A percentile compares a stretch with the other conserved stretches of the same genome.
Conservation (phyloP, 2,797 vertebrate species). For the Phrynocephalus vlangalii region DNA sequence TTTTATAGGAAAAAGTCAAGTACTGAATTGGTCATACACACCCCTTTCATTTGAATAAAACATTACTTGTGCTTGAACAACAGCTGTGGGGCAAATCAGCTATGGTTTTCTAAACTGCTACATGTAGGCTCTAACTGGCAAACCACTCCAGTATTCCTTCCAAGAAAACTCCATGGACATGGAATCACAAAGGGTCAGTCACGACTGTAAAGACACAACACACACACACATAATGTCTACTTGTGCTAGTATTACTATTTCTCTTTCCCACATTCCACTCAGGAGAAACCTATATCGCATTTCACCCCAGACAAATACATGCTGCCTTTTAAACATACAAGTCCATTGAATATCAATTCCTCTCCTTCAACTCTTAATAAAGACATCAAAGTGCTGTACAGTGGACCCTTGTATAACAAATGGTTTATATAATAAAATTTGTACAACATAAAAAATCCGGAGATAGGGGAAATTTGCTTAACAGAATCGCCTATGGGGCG, state of each 20-base stretch:
- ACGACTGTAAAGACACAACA: no score
- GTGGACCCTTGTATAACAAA: no score
- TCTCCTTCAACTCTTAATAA: neutral
- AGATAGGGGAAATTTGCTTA: no score
- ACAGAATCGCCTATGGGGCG: no score
- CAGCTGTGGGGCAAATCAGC: neutral
- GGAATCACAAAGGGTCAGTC: no score
- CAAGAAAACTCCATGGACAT: no score
- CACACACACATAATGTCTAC: no score
- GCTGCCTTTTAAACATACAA: neutral
- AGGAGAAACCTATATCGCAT: no score
- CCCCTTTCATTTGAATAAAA: neutral
- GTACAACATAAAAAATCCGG: no score
- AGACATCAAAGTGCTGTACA: neutral
- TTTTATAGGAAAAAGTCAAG: neutral
- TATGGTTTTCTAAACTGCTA: neutral
- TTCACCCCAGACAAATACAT: no score
- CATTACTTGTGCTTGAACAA: conserved; percentile 1
- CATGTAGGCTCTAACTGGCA: neutral
- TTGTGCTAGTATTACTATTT: neutral
- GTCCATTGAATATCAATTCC: neutral
- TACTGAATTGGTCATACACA: neutral
- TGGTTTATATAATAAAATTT: no score
- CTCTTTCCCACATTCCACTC: neutral
- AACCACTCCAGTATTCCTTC: no score